These are phyloP conservation scores for Aproaerema taeniolella DNA, from an alignment of 2,888 invertebrate genomes.

Conservation along the genomic window DNA sequence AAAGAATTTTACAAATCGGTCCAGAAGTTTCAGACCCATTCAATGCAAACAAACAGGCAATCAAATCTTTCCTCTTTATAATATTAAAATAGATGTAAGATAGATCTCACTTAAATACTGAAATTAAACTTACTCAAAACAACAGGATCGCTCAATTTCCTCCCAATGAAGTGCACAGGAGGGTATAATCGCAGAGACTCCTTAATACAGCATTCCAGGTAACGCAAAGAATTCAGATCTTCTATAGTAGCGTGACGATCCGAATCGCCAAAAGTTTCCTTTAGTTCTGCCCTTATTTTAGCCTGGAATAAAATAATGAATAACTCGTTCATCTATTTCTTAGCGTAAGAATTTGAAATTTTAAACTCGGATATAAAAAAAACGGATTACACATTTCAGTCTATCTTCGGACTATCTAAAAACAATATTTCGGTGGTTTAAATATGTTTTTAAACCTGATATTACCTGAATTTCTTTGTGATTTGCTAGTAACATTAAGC, in stretches of 20 bases:
- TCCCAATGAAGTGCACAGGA: slow-evolving; percentile 81
- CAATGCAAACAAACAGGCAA: too few species aligned
- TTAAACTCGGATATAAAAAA: too few species aligned
- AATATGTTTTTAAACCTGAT: too few species aligned
- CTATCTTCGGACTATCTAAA: too few species aligned
- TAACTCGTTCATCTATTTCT: not conserved
- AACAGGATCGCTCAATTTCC: slow-evolving; percentile 75
- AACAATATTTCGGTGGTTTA: too few species aligned
- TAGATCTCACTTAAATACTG: not conserved
- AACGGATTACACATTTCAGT: too few species aligned
- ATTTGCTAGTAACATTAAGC: slow-evolving; percentile 62
- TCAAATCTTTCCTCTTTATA: too few species aligned
- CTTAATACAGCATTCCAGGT: slow-evolving; percentile 83
- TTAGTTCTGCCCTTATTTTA: slow-evolving; percentile 78
- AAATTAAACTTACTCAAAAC: slow-evolving; percentile 62
- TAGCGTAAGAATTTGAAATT: too few species aligned
- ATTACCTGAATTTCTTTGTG: slow-evolving; percentile 42
- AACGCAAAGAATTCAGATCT: slow-evolving; percentile 78
- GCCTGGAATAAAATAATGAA: slow-evolving; percentile 62
- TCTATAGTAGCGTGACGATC: slow-evolving; percentile 78
- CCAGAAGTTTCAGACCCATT: too few species aligned
- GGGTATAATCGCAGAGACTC: slow-evolving; percentile 82
- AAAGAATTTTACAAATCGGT: too few species aligned
- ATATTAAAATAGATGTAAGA: too few species aligned
- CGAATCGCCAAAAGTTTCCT: slow-evolving; percentile 79